phyloP scores from a whole-genome alignment of 2,113 vertebrate genomes.

The Nettapus auritus region DNA sequence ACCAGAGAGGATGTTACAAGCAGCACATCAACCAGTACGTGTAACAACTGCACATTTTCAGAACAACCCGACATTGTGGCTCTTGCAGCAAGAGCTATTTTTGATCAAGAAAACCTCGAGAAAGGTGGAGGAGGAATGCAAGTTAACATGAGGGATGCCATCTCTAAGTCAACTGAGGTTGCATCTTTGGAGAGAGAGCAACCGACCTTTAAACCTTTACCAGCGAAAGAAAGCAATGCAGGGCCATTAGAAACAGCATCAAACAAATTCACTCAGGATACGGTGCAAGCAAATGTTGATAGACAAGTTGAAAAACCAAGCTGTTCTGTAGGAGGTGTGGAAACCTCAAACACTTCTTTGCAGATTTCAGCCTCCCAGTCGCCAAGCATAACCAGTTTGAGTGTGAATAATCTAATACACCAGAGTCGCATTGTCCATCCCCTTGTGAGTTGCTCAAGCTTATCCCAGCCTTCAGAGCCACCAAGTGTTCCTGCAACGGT shows the following conservation, averaged over 20 bases:
- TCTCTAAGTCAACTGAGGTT: conserved; percentile 76
- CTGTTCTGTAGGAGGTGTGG: conserved; percentile 73
- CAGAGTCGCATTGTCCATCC: conserved; percentile 83
- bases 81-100: conserved; percentile 89
- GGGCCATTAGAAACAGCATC: conserved; percentile 73
- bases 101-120: conserved; percentile 90
- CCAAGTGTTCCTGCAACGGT: conserved; percentile 74
- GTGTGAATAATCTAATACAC: conserved; percentile 92
- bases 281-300: conserved; percentile 66
- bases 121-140: conserved; percentile 74
- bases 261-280: conserved; percentile 76
- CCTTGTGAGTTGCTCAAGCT: conserved; percentile 82
- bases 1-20: conserved; percentile 77
- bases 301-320: conserved; percentile 80
- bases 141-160: conserved; percentile 52
- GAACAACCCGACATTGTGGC: conserved; percentile 96
- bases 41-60: conserved; percentile 87
- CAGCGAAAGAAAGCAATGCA: conserved; percentile 68
- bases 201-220: conserved; percentile 73
- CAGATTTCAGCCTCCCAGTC: conserved; percentile 82
- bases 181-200: conserved; percentile 71
- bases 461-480: conserved; percentile 81
- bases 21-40: conserved; percentile 77
- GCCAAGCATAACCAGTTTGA: conserved; percentile 86
- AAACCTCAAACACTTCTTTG: conserved; percentile 76